Evolutionary conservation across 2,113 vertebrate genomes (phyloP), one percentile per base, ranked within the genome.

Genomic region (Daboia siamensis): DNA sequence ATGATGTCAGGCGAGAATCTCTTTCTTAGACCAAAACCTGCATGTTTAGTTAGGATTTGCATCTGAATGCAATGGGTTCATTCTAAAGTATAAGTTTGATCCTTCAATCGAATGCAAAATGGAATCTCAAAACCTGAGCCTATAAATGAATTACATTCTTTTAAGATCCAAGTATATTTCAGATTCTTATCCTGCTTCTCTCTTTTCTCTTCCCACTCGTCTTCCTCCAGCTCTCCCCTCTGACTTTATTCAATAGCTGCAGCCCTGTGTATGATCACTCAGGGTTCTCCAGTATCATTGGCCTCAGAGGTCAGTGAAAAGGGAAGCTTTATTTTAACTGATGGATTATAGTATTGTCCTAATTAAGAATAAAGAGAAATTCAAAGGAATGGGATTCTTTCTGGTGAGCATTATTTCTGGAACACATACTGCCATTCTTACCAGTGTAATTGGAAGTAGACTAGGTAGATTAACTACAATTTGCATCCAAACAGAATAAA

Each of bases 281-380:
- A 57, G 26, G 17, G 74, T 69, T 54, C 91, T 87, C 91, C 86
- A 84, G 91, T 44, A 85, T 57, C 44, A 87, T 92, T 92, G 89
- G 8, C 56, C 93, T 93, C 48, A 8, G 26, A 17, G 54, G 0
- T 88, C 6, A 52, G 90, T 17, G 74, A 13, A 93, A 5, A 23
- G 0, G 10, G 8, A 90, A 9, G 46, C 5, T 94, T 90, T 91
- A 29, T 86, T 94, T 87, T 64, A 51, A 69, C 4, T 57, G 33
- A 74, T 64, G 33, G 59, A 54, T 84, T 29, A 29, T 54, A 0
- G 92, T 9, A n/a, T 56, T 93, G 88, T 26, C 88, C 51, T 29
- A 85, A 56, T 17, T 17, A 56, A 56, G 15, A 56, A 20, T 56
- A 2, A 2, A n/a, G 8, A 44, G 55, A 44, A 21, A 44, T 39